These are phyloP conservation scores for Mormyrus iriodes DNA, from an alignment of 2,113 vertebrate genomes.

Conservation along the genomic window DNA sequence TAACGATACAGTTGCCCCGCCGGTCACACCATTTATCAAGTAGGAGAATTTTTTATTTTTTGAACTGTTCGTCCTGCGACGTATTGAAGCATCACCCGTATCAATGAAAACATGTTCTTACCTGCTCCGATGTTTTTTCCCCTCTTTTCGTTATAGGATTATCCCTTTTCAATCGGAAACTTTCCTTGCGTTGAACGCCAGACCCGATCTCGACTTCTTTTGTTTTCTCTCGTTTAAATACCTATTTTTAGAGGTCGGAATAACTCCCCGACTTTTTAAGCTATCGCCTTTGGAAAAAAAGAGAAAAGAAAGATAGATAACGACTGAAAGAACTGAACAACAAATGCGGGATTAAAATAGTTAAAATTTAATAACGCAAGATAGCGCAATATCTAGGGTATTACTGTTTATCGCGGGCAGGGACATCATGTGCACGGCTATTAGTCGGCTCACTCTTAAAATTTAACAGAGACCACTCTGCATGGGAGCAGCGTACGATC, in stretches of 20 bases:
- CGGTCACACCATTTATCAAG: not conserved
- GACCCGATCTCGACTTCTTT: constrained; percentile 7
- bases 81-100: not conserved
- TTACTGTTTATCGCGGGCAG: not conserved
- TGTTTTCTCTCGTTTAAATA: not conserved
- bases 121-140: not conserved
- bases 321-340: not conserved
- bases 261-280: constrained; percentile 12
- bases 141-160: constrained; percentile 7
- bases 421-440: constrained; percentile 2
- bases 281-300: not conserved
- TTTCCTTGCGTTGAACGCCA: not conserved
- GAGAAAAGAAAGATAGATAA: not conserved
- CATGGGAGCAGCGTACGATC: constrained; percentile 8
- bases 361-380: not conserved
- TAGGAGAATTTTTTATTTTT: not conserved
- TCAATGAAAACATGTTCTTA: constrained; percentile 13
- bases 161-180: constrained; percentile 13
- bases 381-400: not conserved
- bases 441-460: not conserved
- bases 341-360: not conserved
- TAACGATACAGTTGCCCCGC: not conserved
- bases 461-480: constrained; percentile 3
- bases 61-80: not conserved
- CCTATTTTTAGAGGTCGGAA: not conserved